Percentiles rank a stretch among this genome's conserved stretches.
phyloP scores from a whole-genome alignment of 2,888 invertebrate species.

The Macrosoma leucophasiata region DNA sequence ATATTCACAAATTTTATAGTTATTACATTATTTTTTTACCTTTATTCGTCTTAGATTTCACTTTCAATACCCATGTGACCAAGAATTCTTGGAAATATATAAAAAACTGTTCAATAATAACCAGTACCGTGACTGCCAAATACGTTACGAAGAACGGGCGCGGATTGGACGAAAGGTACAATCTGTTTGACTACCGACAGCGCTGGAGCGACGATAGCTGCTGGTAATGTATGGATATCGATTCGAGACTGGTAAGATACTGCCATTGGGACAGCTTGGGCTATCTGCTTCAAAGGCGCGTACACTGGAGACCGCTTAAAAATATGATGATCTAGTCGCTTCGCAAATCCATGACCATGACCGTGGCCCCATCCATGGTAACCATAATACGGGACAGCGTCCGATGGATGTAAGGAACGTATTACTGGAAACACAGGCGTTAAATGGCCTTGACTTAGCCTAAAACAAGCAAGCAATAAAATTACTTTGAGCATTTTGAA shows the following conservation, averaged over 20 bases:
- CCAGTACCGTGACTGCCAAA: constrained; percentile 33
- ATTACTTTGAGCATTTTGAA: constrained; percentile 43
- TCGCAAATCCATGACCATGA: constrained; percentile 29
- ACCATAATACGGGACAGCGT: too few species aligned
- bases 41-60: too few species aligned
- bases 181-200: constrained; percentile 40
- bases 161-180: constrained; percentile 37
- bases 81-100: too few species aligned
- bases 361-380: constrained; percentile 23
- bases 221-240: constrained; percentile 55
- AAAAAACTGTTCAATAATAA: too few species aligned
- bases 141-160: constrained; percentile 36
- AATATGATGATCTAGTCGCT: constrained; percentile 40
- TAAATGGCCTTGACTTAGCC: constrained; percentile 43
- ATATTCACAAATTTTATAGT: too few species aligned
- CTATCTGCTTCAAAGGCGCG: constrained; percentile 33
- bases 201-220: constrained; percentile 34
- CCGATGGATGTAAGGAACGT: too few species aligned
- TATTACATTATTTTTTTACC: too few species aligned
- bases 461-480: constrained; percentile 39
- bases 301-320: constrained; percentile 52
- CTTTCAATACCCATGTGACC: too few species aligned
- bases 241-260: constrained; percentile 73
- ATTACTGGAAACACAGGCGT: constrained; percentile 42
- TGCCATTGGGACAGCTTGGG: constrained; percentile 45